These are phyloP conservation scores for Sphaerophoria rueppellii DNA, from an alignment of 2,888 invertebrate species.

Conservation along the genomic window DNA sequence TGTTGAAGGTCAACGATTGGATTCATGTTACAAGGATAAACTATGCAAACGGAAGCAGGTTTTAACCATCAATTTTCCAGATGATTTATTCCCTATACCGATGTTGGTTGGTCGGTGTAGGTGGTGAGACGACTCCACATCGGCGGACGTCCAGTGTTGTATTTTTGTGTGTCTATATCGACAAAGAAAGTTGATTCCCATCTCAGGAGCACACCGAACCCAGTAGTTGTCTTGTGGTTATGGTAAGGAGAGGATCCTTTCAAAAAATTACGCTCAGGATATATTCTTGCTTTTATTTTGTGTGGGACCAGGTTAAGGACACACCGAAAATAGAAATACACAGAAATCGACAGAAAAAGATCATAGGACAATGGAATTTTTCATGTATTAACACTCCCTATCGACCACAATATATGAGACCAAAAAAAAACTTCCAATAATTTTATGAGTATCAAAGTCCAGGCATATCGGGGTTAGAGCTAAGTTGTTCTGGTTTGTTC, in stretches of 20 bases:
- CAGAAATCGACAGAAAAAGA: constrained; percentile 37
- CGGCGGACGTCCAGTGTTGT: neutral
- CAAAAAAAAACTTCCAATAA: constrained; percentile 67
- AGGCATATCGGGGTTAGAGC: neutral
- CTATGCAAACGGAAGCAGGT: constrained; percentile 65
- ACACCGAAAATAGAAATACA: neutral
- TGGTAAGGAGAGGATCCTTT: neutral
- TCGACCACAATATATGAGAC: constrained; percentile 54
- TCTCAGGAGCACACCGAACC: neutral
- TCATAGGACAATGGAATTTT: constrained; percentile 61
- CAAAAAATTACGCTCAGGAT: constrained; percentile 34
- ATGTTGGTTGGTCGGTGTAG: neutral
- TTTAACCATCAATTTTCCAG: constrained; percentile 69
- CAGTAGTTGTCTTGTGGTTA: constrained; percentile 4
- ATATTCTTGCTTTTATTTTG: constrained; percentile 43
- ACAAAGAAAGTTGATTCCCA: constrained; percentile 10
- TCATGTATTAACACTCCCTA: constrained; percentile 64
- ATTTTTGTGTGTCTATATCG: neutral
- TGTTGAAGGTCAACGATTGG: constrained; percentile 69
- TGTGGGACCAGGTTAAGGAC: neutral
- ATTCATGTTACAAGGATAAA: constrained; percentile 65
- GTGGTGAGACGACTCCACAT: no score
- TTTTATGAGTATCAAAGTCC: constrained; percentile 59
- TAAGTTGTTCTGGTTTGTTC: no score
- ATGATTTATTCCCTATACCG: constrained; percentile 63